Base-by-base conservation (phyloP, 2,888 invertebrate genomes). In the Boloria selene region DNA sequence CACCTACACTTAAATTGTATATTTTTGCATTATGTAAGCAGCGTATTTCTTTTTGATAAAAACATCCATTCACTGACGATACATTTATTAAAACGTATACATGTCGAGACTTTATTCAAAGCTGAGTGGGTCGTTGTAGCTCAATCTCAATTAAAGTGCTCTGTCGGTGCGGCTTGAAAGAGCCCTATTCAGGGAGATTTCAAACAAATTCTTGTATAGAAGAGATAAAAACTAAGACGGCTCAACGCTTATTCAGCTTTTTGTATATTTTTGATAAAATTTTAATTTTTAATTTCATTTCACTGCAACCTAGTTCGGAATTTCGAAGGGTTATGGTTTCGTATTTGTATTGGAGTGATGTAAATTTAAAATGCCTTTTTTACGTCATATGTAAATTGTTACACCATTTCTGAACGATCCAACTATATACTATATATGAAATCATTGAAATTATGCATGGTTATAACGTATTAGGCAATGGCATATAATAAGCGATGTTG, bases 71-170 rank as follows among this genome's bases (percentile, higher is more conserved):
- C 91, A 91, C 81, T 61, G 79, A 70, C 87, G 89, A 89, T 91
- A 90, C 91, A 90, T 92, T 92, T 90, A 90, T 90, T 88, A 90
- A 91, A 89, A 86, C 85, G 86, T 87, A 85, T 86, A 87, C 83
- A 79, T 79, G 80, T 78, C 79, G 73, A 72, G 75, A 77, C 70
- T 78, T 76, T 71, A 76, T 82, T 81, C 82, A 77, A 68, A 84
- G 85, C 87, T 88, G 91, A 91, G 91, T 90, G 88, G 86, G 85
- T 83, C 84, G 84, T 76, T 78, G 75, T 74, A 78, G 79, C 77
- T 72, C 22, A 22, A 77, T 79, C 81, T 82, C 82, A 81, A 81
- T 82, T 79, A 82, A 75, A 75, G 74, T 73, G 74, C 74, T 72
- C 70, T 71, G 64, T 64, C 51, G 58, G 68, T 64, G 70, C 70